These are phyloP conservation scores for Lepus townsendii DNA, from an alignment of 2,797 vertebrate species.

Conservation along the genomic window DNA sequence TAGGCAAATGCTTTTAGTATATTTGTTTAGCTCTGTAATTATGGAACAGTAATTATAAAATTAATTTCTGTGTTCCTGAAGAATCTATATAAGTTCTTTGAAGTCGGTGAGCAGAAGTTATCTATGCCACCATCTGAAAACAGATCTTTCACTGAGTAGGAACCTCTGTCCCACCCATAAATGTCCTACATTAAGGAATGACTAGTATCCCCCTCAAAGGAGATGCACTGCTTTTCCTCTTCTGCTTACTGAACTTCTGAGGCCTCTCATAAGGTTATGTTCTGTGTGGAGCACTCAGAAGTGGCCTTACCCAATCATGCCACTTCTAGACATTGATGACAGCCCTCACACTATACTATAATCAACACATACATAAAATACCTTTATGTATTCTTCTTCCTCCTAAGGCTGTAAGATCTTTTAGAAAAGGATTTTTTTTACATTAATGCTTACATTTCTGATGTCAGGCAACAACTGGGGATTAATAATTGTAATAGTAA, in stretches of 20 bases:
- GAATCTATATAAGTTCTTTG: background rate
- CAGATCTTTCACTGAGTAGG: background rate
- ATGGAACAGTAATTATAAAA: background rate
- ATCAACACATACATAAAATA: background rate
- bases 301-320: background rate
- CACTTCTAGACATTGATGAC: background rate
- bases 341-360: too few relatives aligned
- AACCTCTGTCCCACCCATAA: background rate
- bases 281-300: background rate
- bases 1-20: background rate
- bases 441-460: background rate
- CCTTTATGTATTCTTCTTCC: background rate
- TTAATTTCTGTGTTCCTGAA: background rate
- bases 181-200: background rate
- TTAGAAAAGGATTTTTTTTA: background rate
- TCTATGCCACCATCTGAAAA: background rate
- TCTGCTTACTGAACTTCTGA: background rate
- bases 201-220: background rate
- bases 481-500: background rate
- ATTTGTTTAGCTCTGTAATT: background rate
- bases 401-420: background rate
- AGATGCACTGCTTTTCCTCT: background rate
- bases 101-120: background rate
- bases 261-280: background rate
- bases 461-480: background rate